Conservation (phyloP, 2,113 vertebrate species). For the Crotalus tigris region DNA sequence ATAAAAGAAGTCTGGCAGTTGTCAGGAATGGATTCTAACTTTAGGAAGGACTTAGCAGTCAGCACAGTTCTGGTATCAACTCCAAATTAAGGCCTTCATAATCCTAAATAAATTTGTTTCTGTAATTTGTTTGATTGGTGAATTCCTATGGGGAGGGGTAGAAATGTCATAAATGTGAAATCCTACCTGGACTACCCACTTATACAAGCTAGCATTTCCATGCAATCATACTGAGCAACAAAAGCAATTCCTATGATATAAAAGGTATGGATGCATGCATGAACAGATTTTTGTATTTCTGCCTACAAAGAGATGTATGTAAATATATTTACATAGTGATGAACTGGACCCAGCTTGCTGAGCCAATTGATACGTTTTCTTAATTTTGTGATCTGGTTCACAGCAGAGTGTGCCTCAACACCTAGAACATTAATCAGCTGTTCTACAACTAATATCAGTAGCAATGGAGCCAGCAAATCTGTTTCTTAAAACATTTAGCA, state of each 20-base stretch:
- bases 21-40: not conserved
- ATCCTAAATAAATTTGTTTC: not conserved
- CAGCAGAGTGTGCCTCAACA: not conserved
- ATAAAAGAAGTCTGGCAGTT: not conserved
- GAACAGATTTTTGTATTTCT: not conserved
- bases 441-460: not conserved
- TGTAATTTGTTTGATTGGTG: not conserved
- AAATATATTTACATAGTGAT: not conserved
- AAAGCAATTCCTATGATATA: not conserved
- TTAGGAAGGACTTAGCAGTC: not conserved
- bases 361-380: not conserved
- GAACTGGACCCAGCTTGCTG: not conserved
- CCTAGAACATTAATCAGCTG: not conserved
- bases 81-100: not conserved
- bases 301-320: not conserved
- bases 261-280: not conserved
- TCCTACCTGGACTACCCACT: not conserved
- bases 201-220: not conserved
- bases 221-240: not conserved
- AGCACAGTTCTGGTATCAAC: not conserved
- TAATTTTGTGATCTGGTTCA: not conserved
- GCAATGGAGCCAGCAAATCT: not conserved
- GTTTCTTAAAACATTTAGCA: not conserved
- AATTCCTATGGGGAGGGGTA: not conserved
- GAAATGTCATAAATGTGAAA: not conserved